phyloP scores from a whole-genome alignment of 2,888 invertebrate genomes.

The Idaea straminata region DNA sequence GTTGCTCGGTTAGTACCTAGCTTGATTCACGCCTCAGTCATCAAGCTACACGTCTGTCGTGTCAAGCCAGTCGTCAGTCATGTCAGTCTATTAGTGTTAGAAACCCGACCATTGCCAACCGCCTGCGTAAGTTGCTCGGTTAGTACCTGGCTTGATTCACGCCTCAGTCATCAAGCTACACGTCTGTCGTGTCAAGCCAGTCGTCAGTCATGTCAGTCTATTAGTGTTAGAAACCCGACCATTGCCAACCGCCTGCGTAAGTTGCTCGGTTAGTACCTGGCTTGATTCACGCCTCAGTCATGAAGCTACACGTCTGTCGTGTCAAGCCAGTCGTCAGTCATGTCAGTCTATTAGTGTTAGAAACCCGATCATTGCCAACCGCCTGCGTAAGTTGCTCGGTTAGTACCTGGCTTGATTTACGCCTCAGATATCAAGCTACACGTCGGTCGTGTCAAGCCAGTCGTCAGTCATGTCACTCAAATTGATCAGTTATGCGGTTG shows the following conservation, averaged over 20 bases:
- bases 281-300: conserved; percentile 15
- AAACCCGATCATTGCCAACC: conserved; percentile 76
- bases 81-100: no score
- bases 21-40: conserved; percentile 13
- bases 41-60: neutral
- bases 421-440: neutral
- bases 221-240: conserved; percentile 81
- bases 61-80: no score
- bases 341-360: conserved; percentile 38
- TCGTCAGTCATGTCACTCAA: no score
- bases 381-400: conserved; percentile 79
- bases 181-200: neutral
- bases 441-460: neutral
- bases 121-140: conserved; percentile 81
- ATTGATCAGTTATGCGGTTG: no score
- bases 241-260: conserved; percentile 84
- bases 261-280: conserved; percentile 59
- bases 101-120: conserved; percentile 85
- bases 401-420: conserved; percentile 39
- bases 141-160: conserved; percentile 40
- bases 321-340: no score
- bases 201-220: no score
- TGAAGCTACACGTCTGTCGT: no score
- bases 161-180: neutral
- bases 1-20: conserved; percentile 59